Evolutionary conservation across 2,113 vertebrate genomes (phyloP).

Genomic region (Tetrao urogallus): DNA sequence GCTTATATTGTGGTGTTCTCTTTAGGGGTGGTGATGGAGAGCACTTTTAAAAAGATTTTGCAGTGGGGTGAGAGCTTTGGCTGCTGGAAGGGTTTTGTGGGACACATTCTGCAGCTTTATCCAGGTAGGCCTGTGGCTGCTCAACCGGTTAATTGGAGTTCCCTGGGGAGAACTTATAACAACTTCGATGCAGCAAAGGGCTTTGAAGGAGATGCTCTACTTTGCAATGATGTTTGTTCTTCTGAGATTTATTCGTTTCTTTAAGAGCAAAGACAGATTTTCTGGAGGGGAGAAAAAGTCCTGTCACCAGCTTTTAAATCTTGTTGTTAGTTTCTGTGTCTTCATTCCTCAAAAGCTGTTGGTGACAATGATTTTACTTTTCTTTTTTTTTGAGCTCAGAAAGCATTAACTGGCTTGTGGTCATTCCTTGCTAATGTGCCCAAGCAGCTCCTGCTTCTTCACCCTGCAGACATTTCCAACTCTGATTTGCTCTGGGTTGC

Average conservation of each 20-base stretch:
- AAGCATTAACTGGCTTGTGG: not conserved
- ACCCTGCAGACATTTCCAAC: not conserved
- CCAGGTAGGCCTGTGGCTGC: not conserved
- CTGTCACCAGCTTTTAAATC: not conserved
- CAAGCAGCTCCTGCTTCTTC: not conserved
- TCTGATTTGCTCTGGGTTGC: not conserved
- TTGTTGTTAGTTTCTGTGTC: not conserved
- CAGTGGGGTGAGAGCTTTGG: not conserved
- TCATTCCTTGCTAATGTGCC: not conserved
- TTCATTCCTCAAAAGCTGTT: not conserved
- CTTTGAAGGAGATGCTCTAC: not conserved
- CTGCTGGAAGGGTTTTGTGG: not conserved
- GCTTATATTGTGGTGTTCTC: accelerated
- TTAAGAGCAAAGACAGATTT: not conserved
- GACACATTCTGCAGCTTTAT: not conserved
- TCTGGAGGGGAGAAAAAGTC: not conserved
- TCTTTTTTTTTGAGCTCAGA: not conserved
- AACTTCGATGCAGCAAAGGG: not conserved
- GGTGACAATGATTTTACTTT: not conserved
- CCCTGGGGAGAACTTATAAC: not conserved
- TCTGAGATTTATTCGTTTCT: not conserved
- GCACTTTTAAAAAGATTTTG: not conserved
- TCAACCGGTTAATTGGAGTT: not conserved
- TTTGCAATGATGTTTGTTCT: not conserved
- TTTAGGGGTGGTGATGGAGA: not conserved